Percentiles rank a stretch among this genome's conserved stretches.
These are phyloP conservation scores for Megastigmus dorsalis DNA, from an alignment of 2,888 invertebrate genomes.

Conservation along the genomic window DNA sequence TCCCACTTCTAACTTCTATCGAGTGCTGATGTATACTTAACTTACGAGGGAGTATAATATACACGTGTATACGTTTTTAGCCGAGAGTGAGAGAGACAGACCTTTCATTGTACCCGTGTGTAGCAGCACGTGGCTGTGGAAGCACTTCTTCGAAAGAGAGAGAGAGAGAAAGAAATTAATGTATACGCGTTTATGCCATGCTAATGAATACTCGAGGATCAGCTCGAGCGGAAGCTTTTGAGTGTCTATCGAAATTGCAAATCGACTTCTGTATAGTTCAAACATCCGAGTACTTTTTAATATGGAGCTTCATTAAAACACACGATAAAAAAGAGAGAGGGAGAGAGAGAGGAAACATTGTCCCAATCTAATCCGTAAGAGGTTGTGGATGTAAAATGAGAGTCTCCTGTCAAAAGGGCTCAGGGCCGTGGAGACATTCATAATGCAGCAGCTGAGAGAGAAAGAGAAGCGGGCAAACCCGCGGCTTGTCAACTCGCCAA, in stretches of 20 bases:
- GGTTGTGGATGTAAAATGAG: too few species aligned
- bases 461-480: not conserved
- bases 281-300: too few species aligned
- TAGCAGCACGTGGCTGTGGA: constrained; percentile 2
- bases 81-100: too few species aligned
- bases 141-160: too few species aligned
- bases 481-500: constrained; percentile 29
- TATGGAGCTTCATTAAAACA: too few species aligned
- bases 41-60: not conserved
- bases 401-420: too few species aligned
- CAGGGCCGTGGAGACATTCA: constrained; percentile 31
- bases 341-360: too few species aligned
- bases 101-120: not conserved
- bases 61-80: constrained; percentile 13
- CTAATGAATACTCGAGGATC: constrained; percentile 21
- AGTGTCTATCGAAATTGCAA: not conserved
- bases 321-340: too few species aligned
- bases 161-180: too few species aligned
- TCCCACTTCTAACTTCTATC: not conserved
- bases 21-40: constrained; percentile 6
- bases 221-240: constrained; percentile 13
- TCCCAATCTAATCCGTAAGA: too few species aligned
- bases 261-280: too few species aligned
- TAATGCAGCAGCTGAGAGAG: constrained; percentile 26
- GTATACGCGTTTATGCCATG: not conserved